Percentiles rank a stretch among this genome's conserved stretches.
Evolutionary conservation across 2,888 invertebrate species (phyloP).

Genomic region (Ligdia adustata): DNA sequence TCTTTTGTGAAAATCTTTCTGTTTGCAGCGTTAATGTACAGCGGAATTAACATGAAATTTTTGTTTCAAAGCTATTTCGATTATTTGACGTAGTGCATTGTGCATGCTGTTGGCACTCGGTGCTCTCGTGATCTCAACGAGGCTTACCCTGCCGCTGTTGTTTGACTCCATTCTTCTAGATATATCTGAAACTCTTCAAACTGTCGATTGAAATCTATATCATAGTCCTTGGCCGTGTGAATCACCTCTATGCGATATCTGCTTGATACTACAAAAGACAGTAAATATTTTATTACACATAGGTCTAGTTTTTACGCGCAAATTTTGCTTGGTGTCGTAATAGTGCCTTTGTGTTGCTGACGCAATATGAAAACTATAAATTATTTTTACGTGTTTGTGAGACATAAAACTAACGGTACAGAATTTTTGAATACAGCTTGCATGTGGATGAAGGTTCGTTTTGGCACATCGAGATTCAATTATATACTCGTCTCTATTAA

Average conservation of each 20-base stretch:
- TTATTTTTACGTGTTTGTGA: slow-evolving; percentile 17
- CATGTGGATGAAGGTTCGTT: background rate
- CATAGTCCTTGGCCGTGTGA: slow-evolving; percentile 69
- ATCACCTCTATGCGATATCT: slow-evolving; percentile 68
- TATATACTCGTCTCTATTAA: background rate
- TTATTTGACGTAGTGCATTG: slow-evolving; percentile 43
- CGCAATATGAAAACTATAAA: slow-evolving; percentile 47
- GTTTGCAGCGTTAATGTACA: slow-evolving; percentile 9
- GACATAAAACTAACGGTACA: slow-evolving; percentile 5
- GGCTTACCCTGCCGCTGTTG: slow-evolving; percentile 74
- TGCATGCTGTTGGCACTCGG: slow-evolving; percentile 50
- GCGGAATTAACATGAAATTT: slow-evolving; percentile 16
- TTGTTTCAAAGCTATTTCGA: slow-evolving; percentile 12
- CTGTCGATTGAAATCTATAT: slow-evolving; percentile 57
- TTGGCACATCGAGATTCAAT: slow-evolving; percentile 6
- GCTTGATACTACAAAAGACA: slow-evolving; percentile 80
- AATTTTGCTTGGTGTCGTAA: slow-evolving; percentile 50
- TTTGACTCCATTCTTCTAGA: slow-evolving; percentile 67
- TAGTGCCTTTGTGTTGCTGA: slow-evolving; percentile 61
- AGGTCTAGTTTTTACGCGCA: slow-evolving; percentile 43
- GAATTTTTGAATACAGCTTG: slow-evolving; percentile 5
- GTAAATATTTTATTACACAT: slow-evolving; percentile 66
- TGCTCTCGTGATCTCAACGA: slow-evolving; percentile 53
- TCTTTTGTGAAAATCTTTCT: slow-evolving; percentile 31
- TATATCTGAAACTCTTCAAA: slow-evolving; percentile 55